Evolutionary conservation across 2,113 vertebrate species (phyloP), one percentile per base, ranked within the genome.

Genomic region (Micromys minutus): DNA sequence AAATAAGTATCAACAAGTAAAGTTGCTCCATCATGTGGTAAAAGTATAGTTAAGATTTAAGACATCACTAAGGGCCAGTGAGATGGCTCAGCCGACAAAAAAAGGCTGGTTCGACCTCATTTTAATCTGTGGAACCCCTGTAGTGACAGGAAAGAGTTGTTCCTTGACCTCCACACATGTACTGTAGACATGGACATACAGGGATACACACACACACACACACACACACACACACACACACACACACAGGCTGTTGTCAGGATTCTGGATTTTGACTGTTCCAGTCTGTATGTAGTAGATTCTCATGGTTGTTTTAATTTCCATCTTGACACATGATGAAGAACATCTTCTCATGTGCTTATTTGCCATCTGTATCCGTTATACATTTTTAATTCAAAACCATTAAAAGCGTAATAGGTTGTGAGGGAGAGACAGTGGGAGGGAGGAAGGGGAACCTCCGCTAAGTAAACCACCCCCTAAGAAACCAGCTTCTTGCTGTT

Each of bases 331-430:
- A 72, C n/a, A 34, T 55, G 24, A 69, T 17, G 21, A 15, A n/a
- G 76, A 92, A 36, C 42, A 52, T 88, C 69, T 89, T 76, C 84
- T 79, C 9, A 36, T 77, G 39, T 63, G 42, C 29, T 63, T 63
- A 52, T 67, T 93, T 93, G n/a, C 69, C 55, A 47, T 86, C 91
- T 39, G 17, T 79, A 29, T 94, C 72, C 26, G 10, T 93, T 59
- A 63, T 95, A 57, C 42, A 87, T 90, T 94, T 94, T 91, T 91
- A 94, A 81, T 80, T 29, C 12, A 63, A 36, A 87, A 94, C 42
- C 88, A 19, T 67, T 92, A 50, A 47, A 95, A 65, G 50, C 17
- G 9, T 21, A 75, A 63, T 67, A 26, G 50, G 15, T 50, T 77
- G 84, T n/a, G 13, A 92, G 55, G 42, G 34, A 92, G 34, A 3